Evolutionary conservation across 1,140 invertebrate species (phyloP).

Genomic region (Goniozus legneri): DNA sequence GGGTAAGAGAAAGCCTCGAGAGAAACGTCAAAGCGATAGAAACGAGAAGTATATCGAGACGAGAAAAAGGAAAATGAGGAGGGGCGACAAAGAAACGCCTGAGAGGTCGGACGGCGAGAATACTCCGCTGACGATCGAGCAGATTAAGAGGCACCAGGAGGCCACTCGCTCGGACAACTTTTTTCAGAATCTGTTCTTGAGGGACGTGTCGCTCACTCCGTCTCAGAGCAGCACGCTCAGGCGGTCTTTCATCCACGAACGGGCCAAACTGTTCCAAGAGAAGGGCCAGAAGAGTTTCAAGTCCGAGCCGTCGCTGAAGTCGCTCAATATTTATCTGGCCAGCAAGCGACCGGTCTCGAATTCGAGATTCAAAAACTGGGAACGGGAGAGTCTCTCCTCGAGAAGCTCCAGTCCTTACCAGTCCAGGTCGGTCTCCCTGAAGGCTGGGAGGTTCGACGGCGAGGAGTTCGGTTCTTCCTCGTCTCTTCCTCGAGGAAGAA

Average conservation of each 20-base stretch:
- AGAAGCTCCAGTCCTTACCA: conserved; percentile 48
- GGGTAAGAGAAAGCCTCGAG: conserved; percentile 23
- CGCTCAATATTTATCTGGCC: conserved; percentile 62
- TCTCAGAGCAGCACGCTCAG: conserved; percentile 41
- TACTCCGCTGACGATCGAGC: conserved; percentile 41
- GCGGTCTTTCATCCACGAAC: conserved; percentile 60
- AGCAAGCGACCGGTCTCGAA: conserved; percentile 68
- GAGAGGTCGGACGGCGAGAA: conserved; percentile 6
- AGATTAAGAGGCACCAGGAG: conserved; percentile 57
- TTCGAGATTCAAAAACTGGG: conserved; percentile 68
- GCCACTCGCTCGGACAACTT: conserved; percentile 62
- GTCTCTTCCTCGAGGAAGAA: conserved; percentile 30
- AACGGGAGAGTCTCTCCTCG: conserved; percentile 54
- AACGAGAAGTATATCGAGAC: conserved; percentile 26
- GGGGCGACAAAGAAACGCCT: conserved; percentile 20
- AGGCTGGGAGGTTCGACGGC: conserved; percentile 47
- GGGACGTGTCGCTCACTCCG: conserved; percentile 43
- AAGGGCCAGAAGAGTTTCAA: conserved; percentile 41
- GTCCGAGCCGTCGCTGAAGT: conserved; percentile 58
- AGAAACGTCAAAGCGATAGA: conserved; percentile 28
- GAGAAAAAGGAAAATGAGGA: conserved; percentile 26
- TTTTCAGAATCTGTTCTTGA: conserved; percentile 68
- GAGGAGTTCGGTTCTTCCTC: conserved; percentile 40
- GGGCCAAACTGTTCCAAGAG: conserved; percentile 62
- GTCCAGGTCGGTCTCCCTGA: conserved; percentile 36